phyloP scores from a whole-genome alignment of 2,113 vertebrate species.

The Rhinichthys klamathensis region DNA sequence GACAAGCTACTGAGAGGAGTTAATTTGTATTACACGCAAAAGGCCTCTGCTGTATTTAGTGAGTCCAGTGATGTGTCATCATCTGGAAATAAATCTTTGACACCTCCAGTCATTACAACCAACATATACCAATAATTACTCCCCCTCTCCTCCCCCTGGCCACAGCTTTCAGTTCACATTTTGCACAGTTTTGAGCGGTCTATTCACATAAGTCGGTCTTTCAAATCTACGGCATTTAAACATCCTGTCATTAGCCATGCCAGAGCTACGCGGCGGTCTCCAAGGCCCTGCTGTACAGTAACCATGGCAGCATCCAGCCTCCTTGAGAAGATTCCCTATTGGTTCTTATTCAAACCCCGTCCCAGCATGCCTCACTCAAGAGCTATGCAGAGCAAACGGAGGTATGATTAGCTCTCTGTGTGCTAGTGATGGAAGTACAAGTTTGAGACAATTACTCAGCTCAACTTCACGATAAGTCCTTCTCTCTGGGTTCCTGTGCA shows the following conservation, averaged over 20 bases:
- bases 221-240: constrained; percentile 3
- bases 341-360: constrained; percentile 40
- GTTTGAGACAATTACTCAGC: constrained; percentile 41
- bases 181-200: constrained; percentile 1
- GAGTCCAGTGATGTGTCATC: constrained; percentile 8
- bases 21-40: constrained; percentile 43
- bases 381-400: constrained; percentile 26
- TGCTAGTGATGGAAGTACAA: constrained; percentile 43
- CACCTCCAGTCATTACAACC: constrained; percentile 37
- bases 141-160: neutral
- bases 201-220: neutral
- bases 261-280: neutral
- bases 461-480: constrained; percentile 21
- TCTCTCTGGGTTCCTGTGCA: constrained; percentile 16
- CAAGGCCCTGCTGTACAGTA: constrained; percentile 41
- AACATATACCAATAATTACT: constrained; percentile 43
- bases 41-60: neutral
- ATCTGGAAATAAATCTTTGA: constrained; percentile 41
- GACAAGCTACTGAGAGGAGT: constrained; percentile 43
- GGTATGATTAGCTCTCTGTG: constrained; percentile 49
- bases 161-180: neutral
- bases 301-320: constrained; percentile 43
- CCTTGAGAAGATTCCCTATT: constrained; percentile 29
- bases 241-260: constrained; percentile 6
- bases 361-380: constrained; percentile 52